These are phyloP conservation scores for Microctenopoma lineatum DNA, from an alignment of 2,797 vertebrate genomes.

Conservation along the genomic window DNA sequence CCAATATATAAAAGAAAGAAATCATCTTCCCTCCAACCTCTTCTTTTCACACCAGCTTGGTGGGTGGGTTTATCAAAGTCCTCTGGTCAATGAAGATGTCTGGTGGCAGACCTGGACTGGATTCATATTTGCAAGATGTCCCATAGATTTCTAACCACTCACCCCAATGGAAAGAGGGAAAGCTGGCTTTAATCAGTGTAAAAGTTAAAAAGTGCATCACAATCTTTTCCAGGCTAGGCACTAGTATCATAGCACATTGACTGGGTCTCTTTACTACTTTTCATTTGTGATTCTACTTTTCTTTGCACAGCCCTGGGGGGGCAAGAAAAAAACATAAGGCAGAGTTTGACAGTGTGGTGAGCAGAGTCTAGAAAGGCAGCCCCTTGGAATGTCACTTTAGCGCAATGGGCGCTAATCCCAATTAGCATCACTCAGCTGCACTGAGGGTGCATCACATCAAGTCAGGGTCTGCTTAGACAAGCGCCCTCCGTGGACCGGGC, in stretches of 20 bases:
- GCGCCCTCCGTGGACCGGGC: slow-evolving; percentile 70
- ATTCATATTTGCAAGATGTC: slow-evolving; percentile 58
- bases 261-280: slow-evolving; percentile 2
- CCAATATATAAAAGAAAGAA: slow-evolving; percentile 55
- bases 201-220: slow-evolving; percentile 79
- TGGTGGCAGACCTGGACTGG: slow-evolving; percentile 28
- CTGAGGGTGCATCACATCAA: slow-evolving; percentile 72
- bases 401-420: slow-evolving; percentile 75
- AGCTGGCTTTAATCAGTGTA: slow-evolving; percentile 24
- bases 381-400: slow-evolving; percentile 69
- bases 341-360: slow-evolving; percentile 58
- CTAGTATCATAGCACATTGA: slow-evolving; percentile 31
- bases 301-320: slow-evolving; percentile 48
- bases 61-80: slow-evolving; percentile 57
- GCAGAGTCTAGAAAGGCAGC: slow-evolving; percentile 51
- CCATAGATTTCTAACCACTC: slow-evolving; percentile 56
- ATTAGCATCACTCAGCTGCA: slow-evolving; percentile 76
- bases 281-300: slow-evolving; percentile 20
- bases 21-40: slow-evolving; percentile 35
- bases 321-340: slow-evolving; percentile 64
- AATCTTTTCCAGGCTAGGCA: slow-evolving; percentile 62
- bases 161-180: slow-evolving; percentile 3
- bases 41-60: slow-evolving; percentile 38
- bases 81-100: slow-evolving; percentile 58
- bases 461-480: slow-evolving; percentile 74